Evolutionary conservation across 35 echinoderm and acorn worm species (phyloP), one percentile per base, ranked within the genome.

Genomic region (Lytechinus variegatus): DNA sequence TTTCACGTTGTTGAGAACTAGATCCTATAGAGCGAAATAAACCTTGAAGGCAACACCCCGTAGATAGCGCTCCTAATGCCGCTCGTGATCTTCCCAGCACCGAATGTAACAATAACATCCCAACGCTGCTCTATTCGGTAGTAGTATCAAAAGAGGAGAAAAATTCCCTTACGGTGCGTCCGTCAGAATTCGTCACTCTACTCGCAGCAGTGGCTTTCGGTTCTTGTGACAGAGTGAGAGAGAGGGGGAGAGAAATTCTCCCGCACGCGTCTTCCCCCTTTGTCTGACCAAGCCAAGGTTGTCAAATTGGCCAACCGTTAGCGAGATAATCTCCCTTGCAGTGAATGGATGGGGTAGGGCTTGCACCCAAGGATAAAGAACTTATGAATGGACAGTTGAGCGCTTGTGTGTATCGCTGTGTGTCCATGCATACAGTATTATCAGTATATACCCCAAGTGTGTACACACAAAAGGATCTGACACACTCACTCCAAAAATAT

Each of bases 161-260:
- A 90, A 90, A 90, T 90, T 52, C 88, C 88, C 88, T 90, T 54
- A 90, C 88, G 28, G 88, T 90, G 88, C 88, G 52, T 90, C 88
- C 88, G 88, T 90, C 88, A 90, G 52, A 90, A 52, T 52, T 33
- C 88, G 88, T 90, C 88, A 90, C 28, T 19, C 66, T 24, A 24
- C 66, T 79, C 66, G n/a, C 66, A 3, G 19, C 66, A 7, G 12
- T 79, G 66, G 88, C 88, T 90, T 90, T 90, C 88, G 52, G 10
- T 90, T 51, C 52, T 90, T 52, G 2, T 44, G 88, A 79, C 19
- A 79, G 66, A 79, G 66, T 24, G 88, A 54, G 88, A 27, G 88
- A 90, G 55, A 58, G 56, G 56, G 13, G 5, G 13, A 11, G 56
- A 13, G 56, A 58, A 9, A 9, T 58, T 13, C 87, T 9, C 9